phyloP scores from a whole-genome alignment of 2,888 invertebrate genomes.

The Deilephila porcellus region DNA sequence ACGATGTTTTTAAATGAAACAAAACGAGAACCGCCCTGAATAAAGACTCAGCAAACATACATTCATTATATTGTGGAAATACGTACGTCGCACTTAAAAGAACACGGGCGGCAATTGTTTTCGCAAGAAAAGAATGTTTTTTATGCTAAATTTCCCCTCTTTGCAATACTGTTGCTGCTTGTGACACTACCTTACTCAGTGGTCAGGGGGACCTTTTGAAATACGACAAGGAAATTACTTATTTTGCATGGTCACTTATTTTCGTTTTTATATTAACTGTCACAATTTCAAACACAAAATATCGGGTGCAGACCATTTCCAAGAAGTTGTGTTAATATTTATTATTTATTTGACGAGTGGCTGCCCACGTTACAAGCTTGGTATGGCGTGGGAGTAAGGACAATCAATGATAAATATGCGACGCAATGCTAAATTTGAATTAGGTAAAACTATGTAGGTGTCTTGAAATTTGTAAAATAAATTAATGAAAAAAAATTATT shows the following conservation, averaged over 20 bases:
- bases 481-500: too few relatives aligned
- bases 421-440: too few relatives aligned
- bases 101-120: conserved; percentile 10
- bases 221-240: conserved; percentile 10
- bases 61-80: conserved; percentile 7
- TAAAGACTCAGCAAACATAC: neutral
- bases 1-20: neutral
- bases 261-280: neutral
- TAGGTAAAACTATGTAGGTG: too few relatives aligned
- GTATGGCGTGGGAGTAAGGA: too few relatives aligned
- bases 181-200: conserved; percentile 1
- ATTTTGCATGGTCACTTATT: neutral
- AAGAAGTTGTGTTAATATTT: too few relatives aligned
- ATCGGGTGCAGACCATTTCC: too few relatives aligned
- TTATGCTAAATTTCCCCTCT: conserved; percentile 8
- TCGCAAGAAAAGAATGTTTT: neutral
- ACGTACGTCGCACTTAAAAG: neutral
- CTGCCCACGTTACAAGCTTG: too few relatives aligned
- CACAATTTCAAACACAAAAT: neutral
- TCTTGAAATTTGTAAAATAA: too few relatives aligned
- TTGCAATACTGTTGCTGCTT: conserved; percentile 3
- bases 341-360: too few relatives aligned
- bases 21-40: neutral
- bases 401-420: too few relatives aligned
- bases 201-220: conserved; percentile 9